Conservation (phyloP, 2,888 invertebrate genomes). For the Xiphydria camelus region DNA sequence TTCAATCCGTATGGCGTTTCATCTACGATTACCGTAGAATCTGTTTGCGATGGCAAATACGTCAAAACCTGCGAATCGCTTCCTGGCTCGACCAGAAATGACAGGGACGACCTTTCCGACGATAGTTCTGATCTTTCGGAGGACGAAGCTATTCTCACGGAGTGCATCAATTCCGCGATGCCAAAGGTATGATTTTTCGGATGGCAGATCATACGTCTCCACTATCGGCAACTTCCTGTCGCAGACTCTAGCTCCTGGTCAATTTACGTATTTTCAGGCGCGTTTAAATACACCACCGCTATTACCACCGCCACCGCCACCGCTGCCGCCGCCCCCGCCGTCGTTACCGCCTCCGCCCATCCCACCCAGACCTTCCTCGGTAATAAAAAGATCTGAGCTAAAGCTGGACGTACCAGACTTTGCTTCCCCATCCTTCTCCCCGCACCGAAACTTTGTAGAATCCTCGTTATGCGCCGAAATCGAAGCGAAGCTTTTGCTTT, state of each 20-base stretch:
- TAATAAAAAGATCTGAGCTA: too few species aligned
- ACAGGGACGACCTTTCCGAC: conserved; percentile 63
- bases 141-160: conserved; percentile 67
- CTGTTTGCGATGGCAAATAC: conserved; percentile 22
- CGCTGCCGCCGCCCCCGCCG: conserved; percentile 4
- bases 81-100: conserved; percentile 19
- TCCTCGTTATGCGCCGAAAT: too few species aligned
- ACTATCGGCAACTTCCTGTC: too few species aligned
- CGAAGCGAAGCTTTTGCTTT: conserved; percentile 42
- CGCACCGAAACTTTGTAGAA: conserved; percentile 18
- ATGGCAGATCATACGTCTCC: conserved; percentile 1
- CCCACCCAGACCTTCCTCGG: conserved; percentile 17
- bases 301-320: conserved; percentile 16
- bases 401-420: too few species aligned
- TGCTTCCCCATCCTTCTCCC: conserved; percentile 21
- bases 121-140: conserved; percentile 67
- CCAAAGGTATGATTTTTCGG: conserved; percentile 59
- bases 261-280: too few species aligned
- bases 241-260: too few species aligned
- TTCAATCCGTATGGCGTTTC: conserved; percentile 39
- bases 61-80: too few species aligned
- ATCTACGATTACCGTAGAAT: conserved; percentile 40
- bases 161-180: conserved; percentile 69
- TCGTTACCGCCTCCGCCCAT: conserved; percentile 11
- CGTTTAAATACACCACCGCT: conserved; percentile 12